Conservation (phyloP, 2,888 invertebrate genomes). For the Sarcophaga caerulescens region DNA sequence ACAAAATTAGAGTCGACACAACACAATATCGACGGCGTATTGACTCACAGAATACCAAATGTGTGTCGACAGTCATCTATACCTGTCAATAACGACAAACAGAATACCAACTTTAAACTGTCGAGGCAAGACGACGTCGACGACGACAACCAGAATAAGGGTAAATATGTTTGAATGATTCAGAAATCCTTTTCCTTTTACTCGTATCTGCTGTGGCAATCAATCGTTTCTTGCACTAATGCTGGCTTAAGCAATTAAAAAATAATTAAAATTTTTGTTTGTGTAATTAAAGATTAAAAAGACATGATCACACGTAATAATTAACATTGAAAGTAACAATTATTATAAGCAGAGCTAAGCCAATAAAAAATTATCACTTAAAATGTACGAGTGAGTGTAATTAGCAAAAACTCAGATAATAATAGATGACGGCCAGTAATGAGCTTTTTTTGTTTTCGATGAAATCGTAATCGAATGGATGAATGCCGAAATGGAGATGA, state of each 20-base stretch:
- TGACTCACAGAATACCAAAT: too few species aligned
- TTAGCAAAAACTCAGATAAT: background rate
- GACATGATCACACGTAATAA: background rate
- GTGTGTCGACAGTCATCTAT: too few species aligned
- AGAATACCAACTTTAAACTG: too few species aligned
- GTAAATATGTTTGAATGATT: too few species aligned
- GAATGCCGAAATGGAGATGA: too few species aligned
- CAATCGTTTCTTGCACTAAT: background rate
- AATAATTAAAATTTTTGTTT: background rate
- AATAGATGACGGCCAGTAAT: background rate
- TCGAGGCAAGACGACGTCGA: too few species aligned
- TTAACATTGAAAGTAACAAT: constrained; percentile 18
- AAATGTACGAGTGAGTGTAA: background rate
- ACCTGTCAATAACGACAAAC: too few species aligned
- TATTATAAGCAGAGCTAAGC: background rate
- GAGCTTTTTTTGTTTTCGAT: background rate
- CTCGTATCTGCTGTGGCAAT: too few species aligned
- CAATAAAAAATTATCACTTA: background rate
- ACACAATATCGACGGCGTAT: too few species aligned
- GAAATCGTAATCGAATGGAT: background rate
- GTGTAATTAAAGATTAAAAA: background rate
- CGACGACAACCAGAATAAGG: too few species aligned
- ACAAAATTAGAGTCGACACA: too few species aligned
- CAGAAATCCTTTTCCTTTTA: too few species aligned
- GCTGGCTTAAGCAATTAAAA: background rate